A percentile compares a stretch with the other conserved stretches of the same genome.
These are phyloP conservation scores for Chelonia mydas DNA, from an alignment of 2,797 vertebrate species.

Conservation along the genomic window DNA sequence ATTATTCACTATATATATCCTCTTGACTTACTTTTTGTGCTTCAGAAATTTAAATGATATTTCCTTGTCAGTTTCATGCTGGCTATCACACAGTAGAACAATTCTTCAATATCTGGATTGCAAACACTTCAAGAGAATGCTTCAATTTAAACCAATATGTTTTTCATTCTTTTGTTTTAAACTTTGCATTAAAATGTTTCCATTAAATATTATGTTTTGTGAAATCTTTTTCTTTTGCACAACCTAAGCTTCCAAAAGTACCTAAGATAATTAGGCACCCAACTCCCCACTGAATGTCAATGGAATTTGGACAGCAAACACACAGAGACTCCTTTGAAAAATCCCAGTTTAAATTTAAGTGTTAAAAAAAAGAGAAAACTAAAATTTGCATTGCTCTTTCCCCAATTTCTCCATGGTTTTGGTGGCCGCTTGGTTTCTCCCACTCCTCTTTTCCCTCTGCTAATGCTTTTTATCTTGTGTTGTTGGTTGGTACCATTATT, in stretches of 20 bases:
- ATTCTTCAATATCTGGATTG: not conserved
- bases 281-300: not conserved
- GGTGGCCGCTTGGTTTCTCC: not conserved
- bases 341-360: not conserved
- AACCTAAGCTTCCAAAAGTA: conserved; percentile 9
- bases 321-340: not conserved
- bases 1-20: not conserved
- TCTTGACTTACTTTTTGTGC: not conserved
- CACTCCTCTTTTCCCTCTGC: no score
- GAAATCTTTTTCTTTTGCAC: not conserved
- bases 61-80: not conserved
- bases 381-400: not conserved
- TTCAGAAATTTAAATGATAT: not conserved
- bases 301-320: not conserved
- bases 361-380: not conserved
- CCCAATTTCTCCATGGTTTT: not conserved
- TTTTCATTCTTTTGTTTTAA: not conserved
- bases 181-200: not conserved
- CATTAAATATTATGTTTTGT: not conserved
- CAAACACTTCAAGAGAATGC: not conserved
- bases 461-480: not conserved
- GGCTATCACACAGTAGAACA: not conserved
- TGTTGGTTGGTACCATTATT: not conserved
- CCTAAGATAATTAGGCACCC: not conserved
- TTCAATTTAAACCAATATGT: not conserved